Evolutionary conservation across 2,113 vertebrate species (phyloP).

Genomic region (Alligator sinensis): DNA sequence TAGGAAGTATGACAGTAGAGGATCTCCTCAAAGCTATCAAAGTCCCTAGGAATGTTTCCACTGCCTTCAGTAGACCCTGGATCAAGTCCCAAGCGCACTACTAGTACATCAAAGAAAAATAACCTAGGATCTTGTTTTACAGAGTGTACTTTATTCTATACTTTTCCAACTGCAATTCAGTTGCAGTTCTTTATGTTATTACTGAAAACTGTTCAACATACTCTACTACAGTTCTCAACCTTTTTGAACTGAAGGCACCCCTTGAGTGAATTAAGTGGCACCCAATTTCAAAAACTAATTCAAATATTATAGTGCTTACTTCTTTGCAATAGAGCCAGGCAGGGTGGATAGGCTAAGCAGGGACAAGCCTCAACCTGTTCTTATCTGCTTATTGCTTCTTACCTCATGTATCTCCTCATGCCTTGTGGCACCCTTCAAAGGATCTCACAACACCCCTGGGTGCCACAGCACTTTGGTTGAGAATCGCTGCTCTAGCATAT

Average conservation of each 20-base stretch:
- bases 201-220: background rate
- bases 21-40: background rate
- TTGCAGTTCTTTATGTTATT: background rate
- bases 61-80: background rate
- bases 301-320: no score
- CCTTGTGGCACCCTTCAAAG: no score
- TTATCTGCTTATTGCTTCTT: no score
- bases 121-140: background rate
- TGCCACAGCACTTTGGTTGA: no score
- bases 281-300: no score
- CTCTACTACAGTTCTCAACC: background rate
- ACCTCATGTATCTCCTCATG: no score
- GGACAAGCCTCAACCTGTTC: no score
- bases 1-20: background rate
- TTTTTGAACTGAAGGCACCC: no score
- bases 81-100: background rate
- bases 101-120: background rate
- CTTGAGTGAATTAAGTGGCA: no score
- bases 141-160: background rate
- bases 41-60: background rate
- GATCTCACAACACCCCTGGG: no score
- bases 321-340: no score
- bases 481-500: background rate
- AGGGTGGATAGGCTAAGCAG: no score
- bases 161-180: background rate